Percentiles rank a stretch among this genome's conserved stretches.
phyloP scores from a whole-genome alignment of 2,797 vertebrate genomes.

The Chanos chanos region DNA sequence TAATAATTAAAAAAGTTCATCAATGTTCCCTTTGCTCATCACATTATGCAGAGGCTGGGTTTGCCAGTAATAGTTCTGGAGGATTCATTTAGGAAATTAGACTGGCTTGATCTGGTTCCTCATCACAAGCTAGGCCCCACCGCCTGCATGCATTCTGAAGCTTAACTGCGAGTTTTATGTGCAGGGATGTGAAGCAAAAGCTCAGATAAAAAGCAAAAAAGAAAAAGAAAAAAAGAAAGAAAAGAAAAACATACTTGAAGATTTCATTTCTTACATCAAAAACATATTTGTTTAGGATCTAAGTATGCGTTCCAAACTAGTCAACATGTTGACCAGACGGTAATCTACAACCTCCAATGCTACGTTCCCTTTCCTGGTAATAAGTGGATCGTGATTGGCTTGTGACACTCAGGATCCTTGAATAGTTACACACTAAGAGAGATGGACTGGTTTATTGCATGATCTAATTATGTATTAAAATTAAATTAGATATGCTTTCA shows the following conservation, averaged over 20 bases:
- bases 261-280: too few species aligned
- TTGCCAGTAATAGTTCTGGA: slow-evolving; percentile 65
- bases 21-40: slow-evolving; percentile 71
- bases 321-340: slow-evolving; percentile 55
- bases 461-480: slow-evolving; percentile 84
- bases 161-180: slow-evolving; percentile 28
- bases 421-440: slow-evolving; percentile 73
- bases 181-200: slow-evolving; percentile 1
- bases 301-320: slow-evolving; percentile 44
- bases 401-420: slow-evolving; percentile 71
- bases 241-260: background rate
- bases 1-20: slow-evolving; percentile 70
- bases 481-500: slow-evolving; percentile 81
- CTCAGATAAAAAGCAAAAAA: background rate
- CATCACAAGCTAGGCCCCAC: slow-evolving; percentile 35
- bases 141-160: slow-evolving; percentile 23
- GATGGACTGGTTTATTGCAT: slow-evolving; percentile 78
- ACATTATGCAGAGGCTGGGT: slow-evolving; percentile 69
- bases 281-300: too few species aligned
- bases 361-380: slow-evolving; percentile 71
- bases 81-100: slow-evolving; percentile 66
- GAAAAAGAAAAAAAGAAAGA: background rate
- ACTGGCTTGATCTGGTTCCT: slow-evolving; percentile 55
- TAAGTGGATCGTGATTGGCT: slow-evolving; percentile 81
- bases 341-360: slow-evolving; percentile 56